Base-by-base conservation (phyloP, 2,113 vertebrate genomes). In the Cyanoliseus patagonus region DNA sequence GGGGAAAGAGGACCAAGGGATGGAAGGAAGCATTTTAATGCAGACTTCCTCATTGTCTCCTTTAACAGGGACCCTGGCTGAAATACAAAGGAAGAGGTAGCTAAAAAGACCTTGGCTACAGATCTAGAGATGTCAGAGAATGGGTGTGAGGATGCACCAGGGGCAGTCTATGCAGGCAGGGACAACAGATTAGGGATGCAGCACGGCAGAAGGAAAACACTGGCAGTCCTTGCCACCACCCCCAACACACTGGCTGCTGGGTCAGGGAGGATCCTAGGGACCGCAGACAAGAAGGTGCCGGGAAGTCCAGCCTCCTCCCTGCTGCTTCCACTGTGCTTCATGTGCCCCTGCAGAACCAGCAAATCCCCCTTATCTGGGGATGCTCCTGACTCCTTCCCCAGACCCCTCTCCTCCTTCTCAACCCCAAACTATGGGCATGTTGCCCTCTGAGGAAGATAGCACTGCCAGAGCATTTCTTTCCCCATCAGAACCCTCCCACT, bases 21-120 rank as follows among this genome's bases (percentile, higher is more conserved):
- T 91, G 90, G 90, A 94, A 96, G 90, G 95, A 97, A 95, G 92
- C 73, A 57, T 86, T 92, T 94, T 83, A 91, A 88, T 69, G 74
- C 73, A 70, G 80, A 88, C 88, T 94, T 96, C 88, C 95, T 94
- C 66, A 79, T 42, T 88, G 74, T 84, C 94, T 95, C 68, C 33
- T 81, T 76, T 88, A 92, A 86, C 44, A 76, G 42, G 55, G 51
- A 90, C 73, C 39, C 67, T 72, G 90, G 74, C 35, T 93, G 52
- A 94, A 96, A 92, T 68, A 91, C 52, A 96, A 91, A 95, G 81
- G 77, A 93, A 72, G 51, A 93, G 37, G 57, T 55, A 83, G 47
- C 69, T 63, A 70, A 76, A 55, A 84, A 67, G 76, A 90, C 69
- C 44, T 73, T 76, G 53, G 52, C 66, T 75, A 91, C 62, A 82